These are phyloP conservation scores for Montipora foliosa DNA, from an alignment of 64 coral and sea anemone genomes.

Conservation along the genomic window DNA sequence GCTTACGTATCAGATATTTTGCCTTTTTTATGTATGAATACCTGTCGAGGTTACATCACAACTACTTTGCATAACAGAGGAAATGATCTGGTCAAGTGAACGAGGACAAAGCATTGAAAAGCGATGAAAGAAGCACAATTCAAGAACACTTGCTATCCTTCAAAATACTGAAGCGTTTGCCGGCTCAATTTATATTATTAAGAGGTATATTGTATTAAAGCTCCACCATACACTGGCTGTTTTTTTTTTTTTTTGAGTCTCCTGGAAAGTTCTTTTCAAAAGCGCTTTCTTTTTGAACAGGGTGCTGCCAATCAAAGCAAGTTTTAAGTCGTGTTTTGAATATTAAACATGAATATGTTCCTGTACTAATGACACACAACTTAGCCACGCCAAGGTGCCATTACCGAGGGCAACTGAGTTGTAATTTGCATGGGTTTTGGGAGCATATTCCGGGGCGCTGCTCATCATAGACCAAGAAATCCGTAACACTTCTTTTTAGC, in stretches of 20 bases:
- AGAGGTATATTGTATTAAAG: too few relatives aligned
- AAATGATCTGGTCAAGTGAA: constrained; percentile 4
- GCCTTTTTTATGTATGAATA: constrained; percentile 7
- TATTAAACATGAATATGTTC: not conserved
- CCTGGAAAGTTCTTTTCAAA: not conserved
- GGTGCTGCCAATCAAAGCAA: not conserved
- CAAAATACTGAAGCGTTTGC: too few relatives aligned
- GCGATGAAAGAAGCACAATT: not conserved
- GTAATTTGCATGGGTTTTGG: constrained; percentile 42
- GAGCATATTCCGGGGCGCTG: not conserved
- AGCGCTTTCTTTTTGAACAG: not conserved
- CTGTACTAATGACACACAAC: constrained; percentile 7
- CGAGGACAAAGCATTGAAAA: not conserved
- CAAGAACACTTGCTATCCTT: too few relatives aligned
- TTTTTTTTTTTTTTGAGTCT: too few relatives aligned
- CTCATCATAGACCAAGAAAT: constrained; percentile 27
- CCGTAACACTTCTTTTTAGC: not conserved
- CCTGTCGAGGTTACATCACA: constrained; percentile 27
- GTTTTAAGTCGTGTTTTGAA: not conserved
- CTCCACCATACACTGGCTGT: too few relatives aligned
- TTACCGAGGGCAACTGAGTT: constrained; percentile 2
- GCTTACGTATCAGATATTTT: constrained; percentile 6
- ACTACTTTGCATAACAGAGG: constrained; percentile 40
- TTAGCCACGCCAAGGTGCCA: constrained; percentile 14
- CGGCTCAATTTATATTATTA: too few relatives aligned